A percentile compares a stretch with the other conserved stretches of the same genome.
Conservation (phyloP, 2,797 vertebrate genomes). For the Gymnopithys bicolor region DNA sequence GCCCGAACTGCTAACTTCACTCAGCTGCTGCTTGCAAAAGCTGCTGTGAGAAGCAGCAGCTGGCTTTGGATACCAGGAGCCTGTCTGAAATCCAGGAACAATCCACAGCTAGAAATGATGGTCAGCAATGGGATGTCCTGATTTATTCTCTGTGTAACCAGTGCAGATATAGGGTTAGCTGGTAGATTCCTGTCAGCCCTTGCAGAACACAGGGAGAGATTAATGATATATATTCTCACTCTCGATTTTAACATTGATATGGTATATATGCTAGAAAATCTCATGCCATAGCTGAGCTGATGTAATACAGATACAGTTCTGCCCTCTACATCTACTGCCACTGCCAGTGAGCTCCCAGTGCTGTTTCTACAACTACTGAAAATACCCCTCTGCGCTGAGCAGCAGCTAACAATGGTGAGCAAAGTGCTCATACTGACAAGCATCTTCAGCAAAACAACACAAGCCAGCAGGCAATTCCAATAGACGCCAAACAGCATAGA, state of each 20-base stretch:
- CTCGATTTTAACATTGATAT: neutral
- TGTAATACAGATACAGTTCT: neutral
- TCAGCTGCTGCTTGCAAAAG: neutral
- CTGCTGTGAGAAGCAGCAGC: neutral
- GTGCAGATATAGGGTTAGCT: neutral
- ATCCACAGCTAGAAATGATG: neutral
- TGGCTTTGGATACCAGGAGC: neutral
- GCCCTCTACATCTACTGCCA: neutral
- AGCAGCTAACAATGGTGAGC: accelerated
- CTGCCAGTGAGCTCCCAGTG: neutral
- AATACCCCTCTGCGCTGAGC: neutral
- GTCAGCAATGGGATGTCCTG: neutral
- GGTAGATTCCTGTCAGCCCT: neutral
- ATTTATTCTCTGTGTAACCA: neutral
- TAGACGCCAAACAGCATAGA: neutral
- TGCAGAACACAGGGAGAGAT: neutral
- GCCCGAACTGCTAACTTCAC: neutral
- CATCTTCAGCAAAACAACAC: neutral
- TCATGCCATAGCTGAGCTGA: neutral
- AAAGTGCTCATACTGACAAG: neutral
- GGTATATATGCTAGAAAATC: neutral
- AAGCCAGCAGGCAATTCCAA: neutral
- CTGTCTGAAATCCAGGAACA: neutral
- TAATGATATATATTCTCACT: neutral
- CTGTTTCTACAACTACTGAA: neutral